Percentiles rank a stretch among this genome's conserved stretches.
Evolutionary conservation across 1,140 invertebrate species (phyloP).

Genomic region (Fragariocoptes setiger): DNA sequence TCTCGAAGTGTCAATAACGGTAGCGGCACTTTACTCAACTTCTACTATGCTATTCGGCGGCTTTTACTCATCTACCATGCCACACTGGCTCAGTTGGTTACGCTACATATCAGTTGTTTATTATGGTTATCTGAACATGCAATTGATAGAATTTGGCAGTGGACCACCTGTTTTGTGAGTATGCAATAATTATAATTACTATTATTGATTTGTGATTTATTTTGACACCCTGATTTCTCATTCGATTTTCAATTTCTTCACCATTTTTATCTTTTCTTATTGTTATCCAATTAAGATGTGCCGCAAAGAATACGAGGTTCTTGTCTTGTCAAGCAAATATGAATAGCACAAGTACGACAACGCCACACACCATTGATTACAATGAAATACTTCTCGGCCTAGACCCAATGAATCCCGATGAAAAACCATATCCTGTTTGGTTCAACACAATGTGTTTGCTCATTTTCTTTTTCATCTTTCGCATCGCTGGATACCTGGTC

Average conservation of each 20-base stretch:
- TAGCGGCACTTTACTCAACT: constrained; percentile 42
- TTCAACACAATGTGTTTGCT: constrained; percentile 38
- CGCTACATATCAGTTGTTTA: constrained; percentile 40
- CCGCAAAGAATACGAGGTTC: constrained; percentile 28
- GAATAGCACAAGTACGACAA: not conserved
- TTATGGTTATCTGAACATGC: constrained; percentile 55
- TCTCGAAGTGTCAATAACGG: constrained; percentile 42
- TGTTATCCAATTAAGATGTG: constrained; percentile 23
- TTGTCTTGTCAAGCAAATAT: constrained; percentile 21
- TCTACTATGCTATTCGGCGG: constrained; percentile 48
- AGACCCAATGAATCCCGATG: constrained; percentile 18
- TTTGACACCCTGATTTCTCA: not conserved
- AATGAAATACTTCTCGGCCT: constrained; percentile 28
- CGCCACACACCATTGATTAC: constrained; percentile 23
- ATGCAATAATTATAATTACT: not conserved
- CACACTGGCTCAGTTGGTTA: constrained; percentile 42
- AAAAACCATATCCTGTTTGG: constrained; percentile 28
- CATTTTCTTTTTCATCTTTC: constrained; percentile 34
- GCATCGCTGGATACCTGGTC: constrained; percentile 36
- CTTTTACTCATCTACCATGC: constrained; percentile 43
- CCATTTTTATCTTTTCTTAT: constrained; percentile 1
- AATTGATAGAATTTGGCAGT: constrained; percentile 42
- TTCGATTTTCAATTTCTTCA: not conserved
- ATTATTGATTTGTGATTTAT: not conserved
- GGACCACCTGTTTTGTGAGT: constrained; percentile 33